Evolutionary conservation across 1,140 invertebrate genomes (phyloP), one percentile per base, ranked within the genome.

Genomic region (Cardiocondyla obscurior): DNA sequence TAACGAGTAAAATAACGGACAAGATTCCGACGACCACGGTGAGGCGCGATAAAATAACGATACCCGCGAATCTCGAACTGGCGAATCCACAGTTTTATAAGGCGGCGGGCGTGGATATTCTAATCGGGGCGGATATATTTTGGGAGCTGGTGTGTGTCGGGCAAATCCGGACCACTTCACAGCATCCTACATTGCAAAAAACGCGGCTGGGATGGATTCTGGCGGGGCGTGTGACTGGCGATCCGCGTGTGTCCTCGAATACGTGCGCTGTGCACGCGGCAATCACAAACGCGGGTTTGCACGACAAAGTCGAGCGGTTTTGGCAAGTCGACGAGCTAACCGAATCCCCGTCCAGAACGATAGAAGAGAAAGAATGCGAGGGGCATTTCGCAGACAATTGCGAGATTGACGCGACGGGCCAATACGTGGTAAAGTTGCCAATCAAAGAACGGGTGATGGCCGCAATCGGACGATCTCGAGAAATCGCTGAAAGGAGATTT

Each of bases 41-140:
- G 0, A 28, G 22, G 8, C 49, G 49, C 0, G 25, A 16, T 0
- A 0, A 1, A 0, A 30, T 57, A n/a, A n/a, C 6, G 12, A 81
- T 0, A 51, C 88, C 86, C 77, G 0, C 57, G 65, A 83, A 86
- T 10, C 1, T 83, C 0, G 25, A 14, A 0, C 1, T 91, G 16
- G 89, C 89, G 0, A 90, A 91, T 83, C 81, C 87, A 4, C n/a
- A 79, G 4, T 91, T 90, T 58, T 49, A 89, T 55, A n/a, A 67
- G 12, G 57, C 82, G 1, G 28, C 44, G 0, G 55, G 85, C 12
- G 77, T 91, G 0, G 86, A 92, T 60, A 8, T 89, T 6, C 28
- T 92, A 3, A 22, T 91, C 0, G 87, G 88, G 0, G 87, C 85
- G 0, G 86, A 85, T n/a, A 1, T 84, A 28, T 91, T 91, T 73